phyloP scores from a whole-genome alignment of 2,797 vertebrate genomes.

The Gambelia wislizenii region DNA sequence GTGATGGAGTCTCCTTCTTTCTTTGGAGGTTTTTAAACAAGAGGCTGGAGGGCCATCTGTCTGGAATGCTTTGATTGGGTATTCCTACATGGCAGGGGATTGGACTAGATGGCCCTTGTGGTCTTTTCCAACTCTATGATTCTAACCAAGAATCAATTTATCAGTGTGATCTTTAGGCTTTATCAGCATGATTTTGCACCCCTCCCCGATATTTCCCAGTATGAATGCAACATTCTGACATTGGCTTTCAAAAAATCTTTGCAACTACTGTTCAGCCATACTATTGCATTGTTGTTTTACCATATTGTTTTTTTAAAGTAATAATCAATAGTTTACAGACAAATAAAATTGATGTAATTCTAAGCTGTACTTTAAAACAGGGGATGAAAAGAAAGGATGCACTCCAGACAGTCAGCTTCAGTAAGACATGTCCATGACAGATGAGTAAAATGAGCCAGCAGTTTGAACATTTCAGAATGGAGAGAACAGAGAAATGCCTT shows the following conservation, averaged over 20 bases:
- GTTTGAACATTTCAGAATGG: constrained; percentile 67
- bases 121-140: too few relatives aligned
- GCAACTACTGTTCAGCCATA: not conserved
- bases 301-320: not conserved
- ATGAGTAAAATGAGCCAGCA: constrained; percentile 72
- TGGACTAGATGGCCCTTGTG: too few relatives aligned
- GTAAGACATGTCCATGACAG: constrained; percentile 64
- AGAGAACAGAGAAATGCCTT: constrained; percentile 69
- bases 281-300: constrained; percentile 21
- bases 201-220: not conserved
- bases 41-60: too few relatives aligned
- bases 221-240: not conserved
- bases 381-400: constrained; percentile 43
- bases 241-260: not conserved
- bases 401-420: constrained; percentile 61
- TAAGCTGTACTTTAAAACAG: constrained; percentile 67
- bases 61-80: too few relatives aligned
- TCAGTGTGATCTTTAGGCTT: not conserved
- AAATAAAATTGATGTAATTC: constrained; percentile 47
- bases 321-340: constrained; percentile 49
- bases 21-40: too few relatives aligned
- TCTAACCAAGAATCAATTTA: not conserved
- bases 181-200: not conserved
- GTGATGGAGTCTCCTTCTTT: too few relatives aligned
- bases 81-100: too few relatives aligned